These are phyloP conservation scores for Drepana arcuata DNA, from an alignment of 1,140 invertebrate species.

Conservation along the genomic window DNA sequence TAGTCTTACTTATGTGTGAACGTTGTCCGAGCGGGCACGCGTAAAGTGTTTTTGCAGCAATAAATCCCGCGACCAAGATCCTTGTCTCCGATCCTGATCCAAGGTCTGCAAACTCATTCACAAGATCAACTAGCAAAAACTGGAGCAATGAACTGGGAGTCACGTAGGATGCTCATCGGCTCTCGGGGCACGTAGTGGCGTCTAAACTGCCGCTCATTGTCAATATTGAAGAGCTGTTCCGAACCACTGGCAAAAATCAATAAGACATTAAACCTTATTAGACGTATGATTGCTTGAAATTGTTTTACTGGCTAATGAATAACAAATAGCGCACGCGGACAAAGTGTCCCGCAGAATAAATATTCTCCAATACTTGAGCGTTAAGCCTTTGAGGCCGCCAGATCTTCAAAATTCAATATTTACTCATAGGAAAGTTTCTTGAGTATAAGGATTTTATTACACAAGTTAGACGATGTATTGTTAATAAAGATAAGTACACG, in stretches of 20 bases:
- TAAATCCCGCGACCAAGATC: slow-evolving; percentile 34
- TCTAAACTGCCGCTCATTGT: slow-evolving; percentile 70
- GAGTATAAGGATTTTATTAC: too few species aligned
- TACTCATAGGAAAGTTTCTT: too few species aligned
- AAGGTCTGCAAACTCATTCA: slow-evolving; percentile 59
- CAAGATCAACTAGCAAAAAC: slow-evolving; percentile 60
- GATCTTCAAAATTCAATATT: too few species aligned
- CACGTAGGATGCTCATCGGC: slow-evolving; percentile 56
- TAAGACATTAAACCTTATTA: slow-evolving; percentile 47
- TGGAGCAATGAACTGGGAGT: slow-evolving; percentile 62
- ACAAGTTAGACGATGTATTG: too few species aligned
- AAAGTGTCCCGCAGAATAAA: too few species aligned
- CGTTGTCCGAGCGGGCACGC: slow-evolving; percentile 12
- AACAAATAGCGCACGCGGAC: too few species aligned
- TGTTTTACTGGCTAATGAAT: slow-evolving; percentile 38
- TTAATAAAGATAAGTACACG: too few species aligned
- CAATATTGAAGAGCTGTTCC: slow-evolving; percentile 56
- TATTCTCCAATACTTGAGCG: too few species aligned
- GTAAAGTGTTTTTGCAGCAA: slow-evolving; percentile 23
- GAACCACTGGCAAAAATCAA: slow-evolving; percentile 56
- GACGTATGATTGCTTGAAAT: slow-evolving; percentile 38
- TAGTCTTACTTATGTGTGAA: slow-evolving; percentile 13
- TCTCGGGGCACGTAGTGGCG: slow-evolving; percentile 52
- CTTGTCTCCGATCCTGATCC: slow-evolving; percentile 22
- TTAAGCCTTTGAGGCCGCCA: too few species aligned